These are phyloP conservation scores for Trichonephila clavata DNA, from an alignment of 1,140 invertebrate species.

Conservation along the genomic window DNA sequence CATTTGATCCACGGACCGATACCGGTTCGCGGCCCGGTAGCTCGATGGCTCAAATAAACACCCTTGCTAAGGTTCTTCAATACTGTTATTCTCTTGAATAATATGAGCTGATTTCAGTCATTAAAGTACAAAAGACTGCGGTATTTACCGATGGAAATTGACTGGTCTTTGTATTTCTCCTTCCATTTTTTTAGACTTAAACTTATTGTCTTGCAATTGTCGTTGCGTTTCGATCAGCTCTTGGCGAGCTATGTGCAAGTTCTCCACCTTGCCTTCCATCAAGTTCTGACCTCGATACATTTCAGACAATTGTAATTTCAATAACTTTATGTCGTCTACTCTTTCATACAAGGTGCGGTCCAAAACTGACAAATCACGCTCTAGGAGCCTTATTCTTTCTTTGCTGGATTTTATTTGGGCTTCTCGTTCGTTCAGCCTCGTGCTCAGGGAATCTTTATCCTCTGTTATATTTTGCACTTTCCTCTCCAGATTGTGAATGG, in stretches of 20 bases:
- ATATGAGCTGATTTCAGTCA: too few species aligned
- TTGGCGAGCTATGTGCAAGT: background rate
- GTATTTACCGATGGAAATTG: constrained; percentile 61
- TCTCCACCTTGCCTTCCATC: constrained; percentile 16
- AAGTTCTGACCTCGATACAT: background rate
- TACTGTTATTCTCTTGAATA: too few species aligned
- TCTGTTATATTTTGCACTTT: background rate
- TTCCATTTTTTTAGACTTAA: constrained; percentile 21
- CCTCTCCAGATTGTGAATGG: background rate
- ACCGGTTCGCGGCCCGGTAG: too few species aligned
- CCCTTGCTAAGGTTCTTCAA: too few species aligned
- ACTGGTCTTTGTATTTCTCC: constrained; percentile 34
- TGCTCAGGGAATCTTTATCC: constrained; percentile 21
- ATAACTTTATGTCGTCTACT: constrained; percentile 24
- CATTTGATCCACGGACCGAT: too few species aligned
- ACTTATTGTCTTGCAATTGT: background rate
- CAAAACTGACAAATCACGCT: background rate
- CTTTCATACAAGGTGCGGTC: background rate
- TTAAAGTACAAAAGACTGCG: too few species aligned
- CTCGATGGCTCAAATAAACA: too few species aligned
- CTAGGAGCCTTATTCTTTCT: background rate
- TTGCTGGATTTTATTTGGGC: background rate
- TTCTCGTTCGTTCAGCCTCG: background rate
- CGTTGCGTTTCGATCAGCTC: background rate
- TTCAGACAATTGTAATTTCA: constrained; percentile 41